Evolutionary conservation across 2,113 vertebrate genomes (phyloP), one percentile per base, ranked within the genome.

Genomic region (Neolamprologus longior): DNA sequence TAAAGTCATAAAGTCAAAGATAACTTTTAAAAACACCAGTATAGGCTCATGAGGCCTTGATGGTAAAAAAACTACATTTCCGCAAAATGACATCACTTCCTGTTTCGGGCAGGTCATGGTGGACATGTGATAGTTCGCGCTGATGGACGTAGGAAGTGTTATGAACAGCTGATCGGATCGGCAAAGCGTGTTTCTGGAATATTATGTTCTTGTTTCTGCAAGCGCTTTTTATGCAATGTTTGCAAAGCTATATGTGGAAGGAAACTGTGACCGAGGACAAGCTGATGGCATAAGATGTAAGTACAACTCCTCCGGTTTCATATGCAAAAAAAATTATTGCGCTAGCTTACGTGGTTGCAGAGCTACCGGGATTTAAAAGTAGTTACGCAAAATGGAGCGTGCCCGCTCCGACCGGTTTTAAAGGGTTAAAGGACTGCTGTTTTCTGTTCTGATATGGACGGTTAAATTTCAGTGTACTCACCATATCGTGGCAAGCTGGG

Each of bases 401-500:
- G 13, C 5, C 0, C 0, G 6, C 42, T 47, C 1, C 0, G 42
- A 47, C 42, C 1, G 6, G 42, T 0, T 15, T 47, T 47, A 0
- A 47, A 47, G 42, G 42, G 42, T 47, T 47, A 4, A 66, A 58
- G 4, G 5, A 10, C 7, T 12, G 12, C 19, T 13, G 4, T 11
- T 63, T 42, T 50, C 11, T 13, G 3, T 19, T 63, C 5, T n/a
- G 7, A 5, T 33, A 3, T 3, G 37, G 4, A 42, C 0, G 14
- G 33, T 12, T 47, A 21, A 40, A 57, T 61, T 42, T 57, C 4
- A 35, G 8, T 17, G 21, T 14, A 31, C 85, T 28, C 80, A 99
- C 99, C 99, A 99, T 95, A 99, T 99, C 3, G 98, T 97, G 86
- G 99, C 99, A 91, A 99, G 96, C 92, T 99, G 98, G 87, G 96